Base-by-base conservation (phyloP, 1,140 invertebrate genomes). In the Pristionchus pacificus region DNA sequence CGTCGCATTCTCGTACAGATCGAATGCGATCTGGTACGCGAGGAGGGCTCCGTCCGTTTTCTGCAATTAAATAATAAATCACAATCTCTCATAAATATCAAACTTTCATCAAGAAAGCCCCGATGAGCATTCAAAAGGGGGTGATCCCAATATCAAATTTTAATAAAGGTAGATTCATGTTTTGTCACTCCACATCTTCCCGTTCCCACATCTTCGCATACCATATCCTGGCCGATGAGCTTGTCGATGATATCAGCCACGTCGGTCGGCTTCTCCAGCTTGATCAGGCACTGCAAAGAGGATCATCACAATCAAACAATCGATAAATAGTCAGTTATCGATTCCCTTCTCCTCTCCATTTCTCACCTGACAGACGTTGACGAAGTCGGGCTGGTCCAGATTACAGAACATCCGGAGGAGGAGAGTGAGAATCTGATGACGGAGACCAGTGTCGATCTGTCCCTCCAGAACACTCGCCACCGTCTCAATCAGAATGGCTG, bases 1-100 rank as follows among this genome's bases (percentile, higher is more conserved):
- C 0, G 95, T 97, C 0, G 95, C 96, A 72, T 93, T 97, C 85
- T 99, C 96, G 82, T 98, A 98, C 73, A 98, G 87, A 88, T 99
- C 96, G 87, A 98, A 98, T 0, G 91, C 94, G 79, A 99, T 97
- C 87, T 98, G 96, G 86, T 96, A 98, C 0, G 93, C 95, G 93
- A 98, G 97, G 2, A 98, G 81, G 33, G 87, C 86, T 76, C 85
- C 88, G 59, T 90, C 88, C 84, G 87, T n/a, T n/a, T n/a, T n/a
- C n/a, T n/a, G 72, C 69, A 73, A 85, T 82, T 24, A 32, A 65
- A 72, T 28, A 58, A 27, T 1, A n/a, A 68, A 68, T 63, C 3
- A 59, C 33, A n/a, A 67, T 60, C 19, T n/a, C 65, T 60, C 27
- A 67, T 59, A n/a, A n/a, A 25, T 25, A 67, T 32, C 33, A 67